A percentile compares a stretch with the other conserved stretches of the same genome.
phyloP scores from a whole-genome alignment of 1,140 invertebrate genomes.

The Littorina saxatilis region DNA sequence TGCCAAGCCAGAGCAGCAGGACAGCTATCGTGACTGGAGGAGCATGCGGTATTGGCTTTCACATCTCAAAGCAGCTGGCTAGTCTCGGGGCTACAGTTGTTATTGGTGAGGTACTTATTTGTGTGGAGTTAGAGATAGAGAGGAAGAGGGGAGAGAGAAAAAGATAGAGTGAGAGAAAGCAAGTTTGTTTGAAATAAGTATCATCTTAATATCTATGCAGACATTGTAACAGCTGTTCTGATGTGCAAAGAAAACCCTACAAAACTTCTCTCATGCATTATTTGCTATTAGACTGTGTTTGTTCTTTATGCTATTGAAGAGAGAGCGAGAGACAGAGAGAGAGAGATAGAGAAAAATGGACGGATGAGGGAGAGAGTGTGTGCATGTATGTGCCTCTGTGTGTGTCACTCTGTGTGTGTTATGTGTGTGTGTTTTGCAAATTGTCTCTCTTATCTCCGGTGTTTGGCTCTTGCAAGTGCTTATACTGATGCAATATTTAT shows the following conservation, averaged over 20 bases:
- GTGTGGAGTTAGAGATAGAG: too few relatives aligned
- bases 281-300: background rate
- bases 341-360: too few relatives aligned
- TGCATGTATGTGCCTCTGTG: background rate
- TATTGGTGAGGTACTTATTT: slow-evolving; percentile 82
- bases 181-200: background rate
- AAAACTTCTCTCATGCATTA: background rate
- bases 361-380: too few relatives aligned
- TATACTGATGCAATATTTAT: too few relatives aligned
- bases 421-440: background rate
- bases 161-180: background rate
- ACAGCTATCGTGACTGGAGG: slow-evolving; percentile 93
- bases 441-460: too few relatives aligned
- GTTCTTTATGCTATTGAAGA: too few relatives aligned
- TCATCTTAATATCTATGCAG: background rate
- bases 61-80: slow-evolving; percentile 86
- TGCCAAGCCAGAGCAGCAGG: slow-evolving; percentile 76
- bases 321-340: too few relatives aligned
- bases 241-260: too few relatives aligned
- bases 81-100: slow-evolving; percentile 89
- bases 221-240: too few relatives aligned
- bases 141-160: background rate
- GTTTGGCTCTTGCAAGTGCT: too few relatives aligned
- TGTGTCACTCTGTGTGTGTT: background rate
- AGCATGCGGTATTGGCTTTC: slow-evolving; percentile 89